These are phyloP conservation scores for Euglossa dilemma DNA, from an alignment of 1,140 invertebrate species.

Conservation along the genomic window DNA sequence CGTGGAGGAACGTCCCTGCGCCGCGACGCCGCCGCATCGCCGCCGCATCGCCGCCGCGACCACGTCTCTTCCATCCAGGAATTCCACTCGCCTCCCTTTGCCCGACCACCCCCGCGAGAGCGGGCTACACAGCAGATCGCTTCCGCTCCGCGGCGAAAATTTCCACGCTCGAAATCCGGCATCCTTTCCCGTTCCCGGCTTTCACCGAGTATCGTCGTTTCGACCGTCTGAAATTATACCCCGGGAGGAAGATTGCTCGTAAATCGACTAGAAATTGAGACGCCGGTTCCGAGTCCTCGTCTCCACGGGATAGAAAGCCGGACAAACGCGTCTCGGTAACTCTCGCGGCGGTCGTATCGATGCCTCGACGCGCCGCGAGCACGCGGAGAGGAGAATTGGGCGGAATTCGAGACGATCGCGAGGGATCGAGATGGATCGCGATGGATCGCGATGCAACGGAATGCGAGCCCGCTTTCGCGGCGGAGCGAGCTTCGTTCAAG, in stretches of 20 bases:
- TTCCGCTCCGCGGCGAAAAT: not conserved
- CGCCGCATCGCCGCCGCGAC: too few relatives aligned
- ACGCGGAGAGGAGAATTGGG: too few relatives aligned
- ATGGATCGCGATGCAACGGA: not conserved
- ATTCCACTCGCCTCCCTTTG: not conserved
- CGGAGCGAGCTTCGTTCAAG: not conserved
- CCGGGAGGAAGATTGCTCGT: slow-evolving; percentile 1
- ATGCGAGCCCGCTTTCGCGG: not conserved
- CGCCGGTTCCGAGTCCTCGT: not conserved
- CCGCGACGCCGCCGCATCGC: too few relatives aligned
- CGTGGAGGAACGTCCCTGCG: slow-evolving; percentile 32
- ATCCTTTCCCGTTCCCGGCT: slow-evolving; percentile 27
- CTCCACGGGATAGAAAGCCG: slow-evolving; percentile 14
- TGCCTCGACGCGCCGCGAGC: not conserved
- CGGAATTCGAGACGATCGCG: too few relatives aligned
- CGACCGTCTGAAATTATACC: slow-evolving; percentile 29
- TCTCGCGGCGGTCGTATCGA: not conserved
- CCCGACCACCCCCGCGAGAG: too few relatives aligned
- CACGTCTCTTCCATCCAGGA: not conserved
- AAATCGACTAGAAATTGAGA: slow-evolving; percentile 27
- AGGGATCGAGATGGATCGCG: too few relatives aligned
- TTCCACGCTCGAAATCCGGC: not conserved
- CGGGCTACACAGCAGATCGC: too few relatives aligned
- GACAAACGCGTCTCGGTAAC: not conserved
- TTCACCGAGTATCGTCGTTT: slow-evolving; percentile 20